Conservation (phyloP, 2,888 invertebrate genomes). For the Ditula angustiorana region DNA sequence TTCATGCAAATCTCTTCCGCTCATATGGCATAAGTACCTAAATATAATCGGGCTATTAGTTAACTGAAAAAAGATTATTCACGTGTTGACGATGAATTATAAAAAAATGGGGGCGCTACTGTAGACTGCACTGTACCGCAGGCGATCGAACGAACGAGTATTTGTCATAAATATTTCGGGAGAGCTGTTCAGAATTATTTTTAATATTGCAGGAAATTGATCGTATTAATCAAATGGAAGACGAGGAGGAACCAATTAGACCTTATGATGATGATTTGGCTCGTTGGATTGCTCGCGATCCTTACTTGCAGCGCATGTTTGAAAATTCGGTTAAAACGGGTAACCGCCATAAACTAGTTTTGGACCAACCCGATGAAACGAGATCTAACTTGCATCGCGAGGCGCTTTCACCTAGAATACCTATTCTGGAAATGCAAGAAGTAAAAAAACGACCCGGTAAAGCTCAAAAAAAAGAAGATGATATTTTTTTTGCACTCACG, state of each 20-base stretch:
- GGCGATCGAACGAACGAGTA: too few species aligned
- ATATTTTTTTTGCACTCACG: slow-evolving; percentile 59
- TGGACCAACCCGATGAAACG: background rate
- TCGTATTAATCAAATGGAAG: slow-evolving; percentile 58
- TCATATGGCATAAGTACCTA: too few species aligned
- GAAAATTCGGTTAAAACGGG: slow-evolving; percentile 30
- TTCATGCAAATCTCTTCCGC: too few species aligned
- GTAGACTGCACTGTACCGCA: too few species aligned
- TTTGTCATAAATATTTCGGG: too few species aligned
- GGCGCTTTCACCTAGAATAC: background rate
- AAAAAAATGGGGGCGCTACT: too few species aligned
- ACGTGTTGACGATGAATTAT: too few species aligned
- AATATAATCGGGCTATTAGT: too few species aligned
- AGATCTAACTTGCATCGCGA: background rate
- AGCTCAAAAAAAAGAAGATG: slow-evolving; percentile 34
- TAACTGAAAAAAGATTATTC: too few species aligned
- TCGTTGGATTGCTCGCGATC: slow-evolving; percentile 48
- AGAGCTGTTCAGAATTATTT: too few species aligned
- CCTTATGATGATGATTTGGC: slow-evolving; percentile 50
- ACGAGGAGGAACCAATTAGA: slow-evolving; percentile 42
- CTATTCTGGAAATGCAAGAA: slow-evolving; percentile 8
- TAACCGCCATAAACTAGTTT: slow-evolving; percentile 3
- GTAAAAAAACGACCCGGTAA: slow-evolving; percentile 25
- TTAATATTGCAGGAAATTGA: slow-evolving; percentile 60
- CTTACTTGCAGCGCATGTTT: slow-evolving; percentile 46